Evolutionary conservation across 2,888 invertebrate genomes (phyloP).

Genomic region (Chrysopilus asiliformis): DNA sequence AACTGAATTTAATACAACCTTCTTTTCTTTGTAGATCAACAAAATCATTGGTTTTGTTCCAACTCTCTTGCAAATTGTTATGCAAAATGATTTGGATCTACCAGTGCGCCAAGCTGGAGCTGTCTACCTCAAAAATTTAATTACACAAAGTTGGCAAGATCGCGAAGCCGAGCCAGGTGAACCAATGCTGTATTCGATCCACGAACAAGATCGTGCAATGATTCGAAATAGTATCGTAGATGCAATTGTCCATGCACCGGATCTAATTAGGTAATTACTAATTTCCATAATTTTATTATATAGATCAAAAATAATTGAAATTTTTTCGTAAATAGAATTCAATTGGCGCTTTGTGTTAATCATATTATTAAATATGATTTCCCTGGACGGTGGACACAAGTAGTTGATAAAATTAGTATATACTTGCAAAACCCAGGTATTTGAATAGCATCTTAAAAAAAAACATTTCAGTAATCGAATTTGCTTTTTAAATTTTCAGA

Average conservation of each 20-base stretch:
- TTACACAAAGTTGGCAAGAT: slow-evolving; percentile 80
- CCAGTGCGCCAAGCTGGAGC: slow-evolving; percentile 92
- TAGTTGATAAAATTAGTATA: slow-evolving; percentile 89
- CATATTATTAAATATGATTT: slow-evolving; percentile 92
- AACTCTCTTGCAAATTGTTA: slow-evolving; percentile 81
- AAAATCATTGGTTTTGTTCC: slow-evolving; percentile 96
- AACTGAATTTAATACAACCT: slow-evolving; percentile 1
- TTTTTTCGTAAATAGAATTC: slow-evolving; percentile 44
- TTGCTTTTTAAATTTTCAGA: slow-evolving; percentile 40
- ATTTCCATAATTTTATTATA: slow-evolving; percentile 4
- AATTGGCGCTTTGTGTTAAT: slow-evolving; percentile 84
- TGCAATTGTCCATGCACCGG: slow-evolving; percentile 85
- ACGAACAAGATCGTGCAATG: slow-evolving; percentile 91
- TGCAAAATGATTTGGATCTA: slow-evolving; percentile 79
- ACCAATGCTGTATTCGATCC: slow-evolving; percentile 70
- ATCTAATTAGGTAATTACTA: slow-evolving; percentile 51
- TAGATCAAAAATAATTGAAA: not conserved
- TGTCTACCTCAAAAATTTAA: slow-evolving; percentile 90
- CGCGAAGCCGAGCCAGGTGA: slow-evolving; percentile 60
- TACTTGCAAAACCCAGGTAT: slow-evolving; percentile 71
- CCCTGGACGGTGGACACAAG: slow-evolving; percentile 87
- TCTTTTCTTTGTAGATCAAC: slow-evolving; percentile 50
- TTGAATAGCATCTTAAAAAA: not conserved
- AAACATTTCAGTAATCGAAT: not conserved
- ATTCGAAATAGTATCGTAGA: slow-evolving; percentile 91